Base-by-base conservation (phyloP, 2,888 invertebrate genomes). In the Uloborus plumipes region DNA sequence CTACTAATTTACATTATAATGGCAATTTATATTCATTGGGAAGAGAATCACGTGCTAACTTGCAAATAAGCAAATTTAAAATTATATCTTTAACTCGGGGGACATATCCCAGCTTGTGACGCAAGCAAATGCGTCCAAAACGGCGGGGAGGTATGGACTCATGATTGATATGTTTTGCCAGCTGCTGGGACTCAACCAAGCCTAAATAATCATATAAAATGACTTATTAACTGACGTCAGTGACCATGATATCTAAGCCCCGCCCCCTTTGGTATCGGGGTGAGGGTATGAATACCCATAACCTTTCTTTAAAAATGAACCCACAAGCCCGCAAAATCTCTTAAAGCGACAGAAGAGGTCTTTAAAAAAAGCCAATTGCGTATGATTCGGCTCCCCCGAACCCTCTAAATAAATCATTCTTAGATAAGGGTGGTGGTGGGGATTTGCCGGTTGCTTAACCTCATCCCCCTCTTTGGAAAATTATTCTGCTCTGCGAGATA, bases 141-240 rank as follows among this genome's bases (percentile, higher is more conserved):
- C 39, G 39, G 39, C 39, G 39, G 39, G 39, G 39, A 39, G 39
- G 39, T 39, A 39, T 39, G 9, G 39, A 55, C 15, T 53, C 49
- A 39, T 75, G 80, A 81, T 74, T 81, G 80, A 81, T 81, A 69
- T 74, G 69, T 70, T 64, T 69, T 69, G 58, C 70, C 80, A 81
- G 74, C 80, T 81, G 80, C 74, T 20, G 58, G 39, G 22, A 55
- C 58, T 47, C 80, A 81, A 47, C 65, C 70, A 55, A 58, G 74
- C 74, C 22, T 1, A 65, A 74, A 26, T 81, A 81, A 81, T 65
- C 9, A 53, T 20, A 65, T 64, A 65, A 81, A 74, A 75, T 81
- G 80, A 81, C 74, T 81, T 81, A 81, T 81, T 81, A 81, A 81
- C 64, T 81, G 80, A 81, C 80, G 80, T 81, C 80, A 81, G 58